phyloP scores from a whole-genome alignment of 2,113 vertebrate species.

The Saguinus midas region DNA sequence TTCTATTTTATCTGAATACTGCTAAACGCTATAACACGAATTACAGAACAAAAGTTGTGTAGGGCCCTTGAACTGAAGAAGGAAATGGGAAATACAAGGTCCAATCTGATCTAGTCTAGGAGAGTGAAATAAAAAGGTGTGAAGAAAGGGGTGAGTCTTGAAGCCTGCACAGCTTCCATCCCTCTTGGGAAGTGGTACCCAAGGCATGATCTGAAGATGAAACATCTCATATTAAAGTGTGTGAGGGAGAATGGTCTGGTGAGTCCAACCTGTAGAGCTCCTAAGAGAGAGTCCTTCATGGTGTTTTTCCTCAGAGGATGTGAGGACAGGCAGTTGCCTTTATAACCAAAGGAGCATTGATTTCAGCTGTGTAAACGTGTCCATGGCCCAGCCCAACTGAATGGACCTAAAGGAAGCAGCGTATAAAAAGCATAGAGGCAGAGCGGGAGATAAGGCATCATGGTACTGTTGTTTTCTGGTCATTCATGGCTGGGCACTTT shows the following conservation, averaged over 20 bases:
- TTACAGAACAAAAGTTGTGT: neutral
- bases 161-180: neutral
- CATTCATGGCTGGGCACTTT: neutral
- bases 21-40: neutral
- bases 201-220: neutral
- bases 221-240: neutral
- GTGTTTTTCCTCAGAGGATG: neutral
- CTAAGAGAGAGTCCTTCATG: neutral
- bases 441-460: neutral
- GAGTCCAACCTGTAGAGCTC: neutral
- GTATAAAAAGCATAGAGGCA: neutral
- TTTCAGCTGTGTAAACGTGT: neutral
- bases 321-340: neutral
- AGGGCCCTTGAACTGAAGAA: neutral
- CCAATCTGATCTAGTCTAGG: neutral
- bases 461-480: neutral
- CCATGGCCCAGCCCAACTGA: neutral
- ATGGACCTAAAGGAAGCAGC: neutral
- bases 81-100: neutral
- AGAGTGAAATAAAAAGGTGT: neutral
- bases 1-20: neutral
- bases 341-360: neutral
- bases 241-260: accelerated
- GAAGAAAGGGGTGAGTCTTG: neutral
- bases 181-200: accelerated